Percentiles rank a stretch among this genome's conserved stretches.
These are phyloP conservation scores for Zapornia atra DNA, from an alignment of 2,113 vertebrate genomes.

Conservation along the genomic window DNA sequence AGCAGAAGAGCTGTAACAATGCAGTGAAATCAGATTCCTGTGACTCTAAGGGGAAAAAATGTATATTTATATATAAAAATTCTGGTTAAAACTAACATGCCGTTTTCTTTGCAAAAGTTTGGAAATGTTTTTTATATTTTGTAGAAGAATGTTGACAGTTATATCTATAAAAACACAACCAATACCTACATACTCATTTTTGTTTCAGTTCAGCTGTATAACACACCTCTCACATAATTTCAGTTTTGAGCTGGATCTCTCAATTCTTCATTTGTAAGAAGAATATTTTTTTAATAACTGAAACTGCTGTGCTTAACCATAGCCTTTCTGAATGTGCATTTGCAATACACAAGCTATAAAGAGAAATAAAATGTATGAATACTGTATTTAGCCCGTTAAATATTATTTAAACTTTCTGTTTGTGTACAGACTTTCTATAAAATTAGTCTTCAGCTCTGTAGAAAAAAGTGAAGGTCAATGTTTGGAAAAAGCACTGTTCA, in stretches of 20 bases:
- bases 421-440: neutral
- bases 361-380: neutral
- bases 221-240: slow-evolving; percentile 49
- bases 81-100: neutral
- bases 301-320: slow-evolving; percentile 32
- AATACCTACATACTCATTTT: neutral
- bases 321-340: slow-evolving; percentile 25
- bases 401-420: neutral
- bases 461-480: neutral
- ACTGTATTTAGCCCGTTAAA: neutral
- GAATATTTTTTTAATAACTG: slow-evolving; percentile 68
- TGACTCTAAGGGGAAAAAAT: neutral
- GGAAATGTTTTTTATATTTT: neutral
- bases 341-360: neutral
- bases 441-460: neutral
- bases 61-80: too few relatives aligned
- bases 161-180: neutral
- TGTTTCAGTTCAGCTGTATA: slow-evolving; percentile 42
- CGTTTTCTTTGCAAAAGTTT: neutral
- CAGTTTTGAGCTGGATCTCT: slow-evolving; percentile 69
- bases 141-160: neutral
- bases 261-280: slow-evolving; percentile 64
- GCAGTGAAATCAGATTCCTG: neutral
- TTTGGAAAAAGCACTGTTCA: neutral
- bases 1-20: neutral